These are phyloP conservation scores for Drosophila grimshawi DNA, from an alignment of 1,140 invertebrate species.

Conservation along the genomic window DNA sequence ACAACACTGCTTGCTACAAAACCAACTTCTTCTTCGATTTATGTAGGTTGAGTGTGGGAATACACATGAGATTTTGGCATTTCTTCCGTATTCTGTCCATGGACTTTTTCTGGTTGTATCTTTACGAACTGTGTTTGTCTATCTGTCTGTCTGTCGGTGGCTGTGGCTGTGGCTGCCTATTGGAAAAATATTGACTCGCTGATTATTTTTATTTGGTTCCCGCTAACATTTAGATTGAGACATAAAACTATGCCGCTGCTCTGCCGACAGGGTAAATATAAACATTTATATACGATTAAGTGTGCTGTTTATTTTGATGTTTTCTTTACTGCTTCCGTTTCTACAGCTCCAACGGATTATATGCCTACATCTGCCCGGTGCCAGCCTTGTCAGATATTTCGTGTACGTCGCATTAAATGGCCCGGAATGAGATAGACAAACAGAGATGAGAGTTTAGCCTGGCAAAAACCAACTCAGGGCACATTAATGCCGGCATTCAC, in stretches of 20 bases:
- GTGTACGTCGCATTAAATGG: conserved; percentile 72
- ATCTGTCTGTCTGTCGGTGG: not conserved
- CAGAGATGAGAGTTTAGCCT: conserved; percentile 31
- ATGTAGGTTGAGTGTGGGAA: conserved; percentile 1
- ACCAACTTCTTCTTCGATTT: conserved; percentile 1
- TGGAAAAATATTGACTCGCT: conserved; percentile 70
- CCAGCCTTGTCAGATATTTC: conserved; percentile 44
- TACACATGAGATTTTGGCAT: conserved; percentile 57
- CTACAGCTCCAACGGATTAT: conserved; percentile 22
- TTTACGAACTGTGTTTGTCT: conserved; percentile 1
- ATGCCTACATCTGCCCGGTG: not conserved
- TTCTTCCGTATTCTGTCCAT: conserved; percentile 39
- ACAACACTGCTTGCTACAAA: conserved; percentile 6
- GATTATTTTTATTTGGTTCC: conserved; percentile 79
- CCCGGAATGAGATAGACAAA: conserved; percentile 63
- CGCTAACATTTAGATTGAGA: conserved; percentile 73
- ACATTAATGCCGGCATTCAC: conserved; percentile 49
- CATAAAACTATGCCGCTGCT: conserved; percentile 75
- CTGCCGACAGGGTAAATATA: conserved; percentile 58
- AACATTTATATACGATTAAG: conserved; percentile 81
- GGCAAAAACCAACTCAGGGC: conserved; percentile 40
- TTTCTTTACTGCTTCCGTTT: conserved; percentile 77
- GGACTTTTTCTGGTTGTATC: conserved; percentile 19
- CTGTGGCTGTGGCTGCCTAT: not conserved
- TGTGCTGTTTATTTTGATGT: conserved; percentile 82